phyloP scores from a whole-genome alignment of 1,140 invertebrate species.

The Pseudomyrmex concolor region DNA sequence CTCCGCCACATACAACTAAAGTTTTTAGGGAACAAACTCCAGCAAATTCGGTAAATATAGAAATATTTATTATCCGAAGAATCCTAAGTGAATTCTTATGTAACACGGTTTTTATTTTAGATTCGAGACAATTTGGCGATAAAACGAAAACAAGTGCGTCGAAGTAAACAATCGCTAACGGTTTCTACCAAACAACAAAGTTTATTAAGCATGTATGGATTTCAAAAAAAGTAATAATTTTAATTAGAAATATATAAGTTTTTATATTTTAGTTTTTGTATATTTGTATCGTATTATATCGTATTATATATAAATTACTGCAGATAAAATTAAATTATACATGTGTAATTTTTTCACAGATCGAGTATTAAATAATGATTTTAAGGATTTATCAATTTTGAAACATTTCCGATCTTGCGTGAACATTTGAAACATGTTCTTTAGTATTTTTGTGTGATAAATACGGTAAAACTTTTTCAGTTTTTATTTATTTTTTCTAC shows the following conservation, averaged over 20 bases:
- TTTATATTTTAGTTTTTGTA: neutral
- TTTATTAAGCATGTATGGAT: slow-evolving; percentile 67
- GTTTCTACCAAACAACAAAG: slow-evolving; percentile 51
- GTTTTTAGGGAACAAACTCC: neutral
- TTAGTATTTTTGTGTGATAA: too few relatives aligned
- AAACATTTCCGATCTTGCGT: neutral
- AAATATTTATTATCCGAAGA: neutral
- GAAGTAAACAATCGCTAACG: slow-evolving; percentile 48
- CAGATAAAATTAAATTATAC: neutral
- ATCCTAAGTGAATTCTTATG: neutral
- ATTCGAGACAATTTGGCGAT: neutral
- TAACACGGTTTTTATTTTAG: neutral
- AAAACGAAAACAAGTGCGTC: slow-evolving; percentile 28
- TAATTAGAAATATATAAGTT: neutral
- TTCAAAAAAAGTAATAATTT: slow-evolving; percentile 61
- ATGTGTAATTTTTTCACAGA: slow-evolving; percentile 32
- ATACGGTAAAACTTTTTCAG: too few relatives aligned
- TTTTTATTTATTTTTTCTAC: too few relatives aligned
- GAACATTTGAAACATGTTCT: neutral
- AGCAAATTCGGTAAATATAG: slow-evolving; percentile 31
- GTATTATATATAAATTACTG: neutral
- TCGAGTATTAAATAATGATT: slow-evolving; percentile 9
- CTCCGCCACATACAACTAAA: slow-evolving; percentile 20
- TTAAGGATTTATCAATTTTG: neutral
- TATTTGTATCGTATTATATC: neutral